Evolutionary conservation across 2,797 vertebrate genomes (phyloP).

Genomic region (Pelodytes ibericus): DNA sequence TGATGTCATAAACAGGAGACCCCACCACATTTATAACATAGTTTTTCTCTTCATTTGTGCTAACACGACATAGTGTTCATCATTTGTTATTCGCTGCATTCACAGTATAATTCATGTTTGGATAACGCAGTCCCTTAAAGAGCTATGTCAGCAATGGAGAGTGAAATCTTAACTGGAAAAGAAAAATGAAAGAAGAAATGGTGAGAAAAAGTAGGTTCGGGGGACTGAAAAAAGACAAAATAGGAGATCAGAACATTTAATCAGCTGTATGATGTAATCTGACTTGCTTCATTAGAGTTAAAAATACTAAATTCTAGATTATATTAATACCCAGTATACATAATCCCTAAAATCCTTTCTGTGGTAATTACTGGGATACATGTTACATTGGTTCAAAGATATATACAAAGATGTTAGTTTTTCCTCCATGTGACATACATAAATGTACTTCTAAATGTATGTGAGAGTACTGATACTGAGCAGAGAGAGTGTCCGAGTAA

Average conservation of each 20-base stretch:
- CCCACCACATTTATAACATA: too few relatives aligned
- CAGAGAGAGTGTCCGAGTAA: too few relatives aligned
- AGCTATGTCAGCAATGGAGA: neutral
- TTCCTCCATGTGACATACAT: too few relatives aligned
- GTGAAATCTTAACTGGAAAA: neutral
- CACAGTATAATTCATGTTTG: too few relatives aligned
- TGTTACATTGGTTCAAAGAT: neutral
- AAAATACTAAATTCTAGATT: neutral
- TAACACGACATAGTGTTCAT: too few relatives aligned
- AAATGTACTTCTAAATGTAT: too few relatives aligned
- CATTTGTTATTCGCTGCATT: too few relatives aligned
- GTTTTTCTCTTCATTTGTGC: too few relatives aligned
- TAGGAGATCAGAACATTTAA: neutral
- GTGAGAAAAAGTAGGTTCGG: slow-evolving; percentile 1
- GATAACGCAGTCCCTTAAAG: too few relatives aligned
- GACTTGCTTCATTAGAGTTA: neutral
- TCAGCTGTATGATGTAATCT: slow-evolving; percentile 3
- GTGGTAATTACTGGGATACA: neutral
- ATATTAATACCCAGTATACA: neutral
- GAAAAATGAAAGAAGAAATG: neutral
- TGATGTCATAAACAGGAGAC: too few relatives aligned
- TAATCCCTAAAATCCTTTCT: neutral
- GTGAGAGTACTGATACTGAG: too few relatives aligned
- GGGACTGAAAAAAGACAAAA: neutral
- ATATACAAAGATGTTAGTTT: too few relatives aligned